phyloP scores from a whole-genome alignment of 2,888 invertebrate genomes.

The Nephrotoma guestfalica region DNA sequence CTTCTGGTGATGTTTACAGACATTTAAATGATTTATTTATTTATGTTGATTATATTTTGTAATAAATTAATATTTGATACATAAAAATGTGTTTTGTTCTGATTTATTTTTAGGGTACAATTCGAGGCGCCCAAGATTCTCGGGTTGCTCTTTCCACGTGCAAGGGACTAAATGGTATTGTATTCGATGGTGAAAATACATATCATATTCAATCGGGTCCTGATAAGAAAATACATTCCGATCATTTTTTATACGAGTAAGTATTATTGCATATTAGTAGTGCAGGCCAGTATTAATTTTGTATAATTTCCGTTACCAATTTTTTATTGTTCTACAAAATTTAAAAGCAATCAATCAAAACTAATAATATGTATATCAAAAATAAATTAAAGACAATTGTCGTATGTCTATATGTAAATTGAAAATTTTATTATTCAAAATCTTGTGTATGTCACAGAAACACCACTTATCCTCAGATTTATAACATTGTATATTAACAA shows the following conservation, averaged over 20 bases:
- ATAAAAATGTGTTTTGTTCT: background rate
- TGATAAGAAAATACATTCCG: conserved; percentile 24
- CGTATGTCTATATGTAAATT: background rate
- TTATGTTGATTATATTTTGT: background rate
- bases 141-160: conserved; percentile 81
- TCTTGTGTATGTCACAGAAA: background rate
- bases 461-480: background rate
- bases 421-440: background rate
- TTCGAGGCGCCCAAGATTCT: conserved; percentile 52
- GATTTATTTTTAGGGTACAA: conserved; percentile 37
- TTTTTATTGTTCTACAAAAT: background rate
- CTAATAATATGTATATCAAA: background rate
- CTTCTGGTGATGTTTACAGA: background rate
- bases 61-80: background rate
- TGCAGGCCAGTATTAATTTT: background rate
- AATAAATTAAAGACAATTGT: background rate
- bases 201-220: conserved; percentile 46
- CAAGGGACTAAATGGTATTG: conserved; percentile 55
- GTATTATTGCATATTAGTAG: conserved; percentile 8
- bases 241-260: conserved; percentile 30
- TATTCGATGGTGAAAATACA: conserved; percentile 61
- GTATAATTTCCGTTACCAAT: background rate
- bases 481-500: background rate
- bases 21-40: background rate
- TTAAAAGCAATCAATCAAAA: background rate